Conservation (phyloP, 2,797 vertebrate species). For the Acanthurus lineatus region DNA sequence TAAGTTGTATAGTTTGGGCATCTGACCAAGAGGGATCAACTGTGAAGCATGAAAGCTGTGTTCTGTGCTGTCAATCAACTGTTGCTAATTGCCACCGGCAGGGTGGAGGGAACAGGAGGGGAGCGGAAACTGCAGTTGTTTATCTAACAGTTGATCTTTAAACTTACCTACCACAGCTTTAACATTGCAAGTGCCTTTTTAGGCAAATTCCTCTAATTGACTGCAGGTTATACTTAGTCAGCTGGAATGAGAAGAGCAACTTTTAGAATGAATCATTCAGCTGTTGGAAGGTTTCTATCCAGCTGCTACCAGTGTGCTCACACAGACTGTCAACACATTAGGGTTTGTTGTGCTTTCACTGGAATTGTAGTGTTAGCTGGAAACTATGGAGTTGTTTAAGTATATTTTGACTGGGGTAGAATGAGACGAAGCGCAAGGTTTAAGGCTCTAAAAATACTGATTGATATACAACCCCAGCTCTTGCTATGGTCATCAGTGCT, state of each 20-base stretch:
- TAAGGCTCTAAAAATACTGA: too few species aligned
- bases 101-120: slow-evolving; percentile 33
- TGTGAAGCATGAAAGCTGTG: slow-evolving; percentile 42
- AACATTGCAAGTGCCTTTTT: slow-evolving; percentile 38
- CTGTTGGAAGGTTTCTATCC: slow-evolving; percentile 21
- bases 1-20: slow-evolving; percentile 37
- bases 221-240: slow-evolving; percentile 42
- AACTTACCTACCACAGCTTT: slow-evolving; percentile 70
- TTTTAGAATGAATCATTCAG: slow-evolving; percentile 37
- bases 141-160: slow-evolving; percentile 75
- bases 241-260: slow-evolving; percentile 21
- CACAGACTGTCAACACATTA: slow-evolving; percentile 3
- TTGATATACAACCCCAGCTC: too few species aligned
- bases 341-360: slow-evolving; percentile 1
- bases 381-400: too few species aligned
- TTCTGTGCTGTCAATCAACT: slow-evolving; percentile 71
- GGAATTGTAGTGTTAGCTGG: slow-evolving; percentile 12
- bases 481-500: too few species aligned
- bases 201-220: slow-evolving; percentile 13
- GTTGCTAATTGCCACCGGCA: slow-evolving; percentile 66
- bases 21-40: slow-evolving; percentile 52
- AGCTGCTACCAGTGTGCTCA: slow-evolving; percentile 21
- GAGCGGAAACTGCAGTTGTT: slow-evolving; percentile 64
- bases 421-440: too few species aligned
- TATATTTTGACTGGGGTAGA: too few species aligned